Conservation (phyloP, 2,797 vertebrate genomes). For the Tenualosa thibaudeaui region DNA sequence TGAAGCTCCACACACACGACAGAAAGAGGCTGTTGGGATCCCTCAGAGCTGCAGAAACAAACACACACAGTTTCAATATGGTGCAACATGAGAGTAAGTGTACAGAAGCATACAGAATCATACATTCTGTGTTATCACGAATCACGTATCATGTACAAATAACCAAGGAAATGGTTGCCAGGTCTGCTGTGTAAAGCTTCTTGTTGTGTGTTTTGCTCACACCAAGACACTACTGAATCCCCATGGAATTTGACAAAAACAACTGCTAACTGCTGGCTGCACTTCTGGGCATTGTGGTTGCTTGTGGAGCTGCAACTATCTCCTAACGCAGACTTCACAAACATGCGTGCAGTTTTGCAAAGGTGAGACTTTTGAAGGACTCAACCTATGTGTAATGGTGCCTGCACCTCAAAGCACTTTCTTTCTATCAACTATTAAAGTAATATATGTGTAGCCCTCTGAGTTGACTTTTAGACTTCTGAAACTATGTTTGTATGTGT, state of each 20-base stretch:
- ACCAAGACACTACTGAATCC: not conserved
- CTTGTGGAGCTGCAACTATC: not conserved
- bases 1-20: slow-evolving; percentile 90
- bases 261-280: not conserved
- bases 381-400: not conserved
- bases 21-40: slow-evolving; percentile 87
- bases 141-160: no score
- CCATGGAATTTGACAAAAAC: not conserved
- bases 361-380: not conserved
- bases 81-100: not conserved
- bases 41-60: slow-evolving; percentile 72
- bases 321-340: not conserved
- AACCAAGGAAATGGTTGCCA: not conserved
- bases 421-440: not conserved
- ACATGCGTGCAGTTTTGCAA: not conserved
- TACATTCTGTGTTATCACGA: not conserved
- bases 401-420: no score
- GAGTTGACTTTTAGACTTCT: no score
- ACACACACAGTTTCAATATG: not conserved
- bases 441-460: not conserved
- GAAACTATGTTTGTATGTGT: no score
- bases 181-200: not conserved
- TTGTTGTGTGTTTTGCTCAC: not conserved
- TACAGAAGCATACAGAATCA: not conserved
- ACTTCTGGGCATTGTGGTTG: not conserved